Evolutionary conservation across 1,140 invertebrate species (phyloP), one percentile per base, ranked within the genome.

Genomic region (Eulimnadia texana): DNA sequence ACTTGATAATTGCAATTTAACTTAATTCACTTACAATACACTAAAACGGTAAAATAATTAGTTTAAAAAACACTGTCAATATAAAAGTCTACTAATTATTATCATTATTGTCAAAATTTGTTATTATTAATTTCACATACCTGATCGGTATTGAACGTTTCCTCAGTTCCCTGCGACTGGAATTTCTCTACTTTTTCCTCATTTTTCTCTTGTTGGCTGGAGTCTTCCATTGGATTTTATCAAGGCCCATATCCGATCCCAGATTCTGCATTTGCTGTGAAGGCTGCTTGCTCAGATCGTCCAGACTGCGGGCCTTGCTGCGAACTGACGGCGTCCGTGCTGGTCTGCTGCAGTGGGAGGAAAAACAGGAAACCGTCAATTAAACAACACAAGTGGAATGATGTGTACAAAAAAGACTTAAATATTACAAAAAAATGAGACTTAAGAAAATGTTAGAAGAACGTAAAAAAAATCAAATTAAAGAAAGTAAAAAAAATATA

Each of bases 261-360:
- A 54, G 50, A 25, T 20, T 50, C 28, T 47, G 60, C 25, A 29
- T 3, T 3, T 20, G 50, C n/a, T 11, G 42, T 19, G 24, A n/a
- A 27, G 3, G 50, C 16, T 54, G 60, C 2, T 68, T 66, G 3
- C 67, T 59, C n/a, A 68, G 57, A 52, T 69, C 68, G 57, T 69
- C 68, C 47, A 69, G 54, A 16, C 67, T 68, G 2, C 68, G 61
- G 25, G 66, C 67, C 24, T 63, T 64, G 6, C 66, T 67, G n/a
- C 67, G 61, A 33, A 68, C 67, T 3, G 68, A 69, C 9, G 68
- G 68, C 3, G 68, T 67, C 42, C 67, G 60, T 2, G 64, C 63
- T 25, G 60, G 25, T 61, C 58, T 53, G 63, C 25, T 3, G 42
- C 53, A 22, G 42, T 54, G 24, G 53, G 57, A 54, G 28, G 2